These are phyloP conservation scores for Recurvirostra avosetta DNA, from an alignment of 2,113 vertebrate genomes.

Conservation along the genomic window DNA sequence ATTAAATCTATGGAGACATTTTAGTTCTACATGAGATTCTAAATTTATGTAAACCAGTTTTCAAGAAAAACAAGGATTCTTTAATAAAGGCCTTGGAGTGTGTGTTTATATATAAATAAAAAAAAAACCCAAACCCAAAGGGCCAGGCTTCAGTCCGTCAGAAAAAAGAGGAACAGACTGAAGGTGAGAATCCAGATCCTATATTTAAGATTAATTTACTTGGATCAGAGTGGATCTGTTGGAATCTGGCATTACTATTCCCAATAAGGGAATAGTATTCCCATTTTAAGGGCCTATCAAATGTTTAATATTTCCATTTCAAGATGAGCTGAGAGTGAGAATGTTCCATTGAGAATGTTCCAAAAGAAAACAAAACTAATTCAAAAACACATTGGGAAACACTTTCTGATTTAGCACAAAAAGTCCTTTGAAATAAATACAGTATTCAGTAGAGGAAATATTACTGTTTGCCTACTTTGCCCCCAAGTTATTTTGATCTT, in stretches of 20 bases:
- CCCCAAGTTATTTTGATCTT: neutral
- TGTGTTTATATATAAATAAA: neutral
- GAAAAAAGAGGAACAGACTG: neutral
- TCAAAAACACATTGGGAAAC: neutral
- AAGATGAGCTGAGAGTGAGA: neutral
- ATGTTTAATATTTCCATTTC: neutral
- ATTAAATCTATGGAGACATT: neutral
- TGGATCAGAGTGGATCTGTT: neutral
- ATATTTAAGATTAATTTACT: neutral
- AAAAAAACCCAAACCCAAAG: neutral
- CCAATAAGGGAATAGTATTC: neutral
- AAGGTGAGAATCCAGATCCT: neutral
- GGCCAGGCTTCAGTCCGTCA: neutral
- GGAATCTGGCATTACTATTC: neutral
- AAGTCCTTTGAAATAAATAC: neutral
- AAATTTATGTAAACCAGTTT: neutral
- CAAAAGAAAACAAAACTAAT: neutral
- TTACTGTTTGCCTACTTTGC: neutral
- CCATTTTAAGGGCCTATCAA: neutral
- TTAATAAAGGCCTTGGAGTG: neutral
- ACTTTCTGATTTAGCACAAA: neutral
- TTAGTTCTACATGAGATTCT: neutral
- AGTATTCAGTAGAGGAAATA: neutral
- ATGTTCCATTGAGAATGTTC: neutral
- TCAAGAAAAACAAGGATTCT: neutral